A percentile compares a stretch with the other conserved stretches of the same genome.
These are phyloP conservation scores for Anoplophora glabripennis DNA, from an alignment of 1,140 invertebrate genomes.

Conservation along the genomic window DNA sequence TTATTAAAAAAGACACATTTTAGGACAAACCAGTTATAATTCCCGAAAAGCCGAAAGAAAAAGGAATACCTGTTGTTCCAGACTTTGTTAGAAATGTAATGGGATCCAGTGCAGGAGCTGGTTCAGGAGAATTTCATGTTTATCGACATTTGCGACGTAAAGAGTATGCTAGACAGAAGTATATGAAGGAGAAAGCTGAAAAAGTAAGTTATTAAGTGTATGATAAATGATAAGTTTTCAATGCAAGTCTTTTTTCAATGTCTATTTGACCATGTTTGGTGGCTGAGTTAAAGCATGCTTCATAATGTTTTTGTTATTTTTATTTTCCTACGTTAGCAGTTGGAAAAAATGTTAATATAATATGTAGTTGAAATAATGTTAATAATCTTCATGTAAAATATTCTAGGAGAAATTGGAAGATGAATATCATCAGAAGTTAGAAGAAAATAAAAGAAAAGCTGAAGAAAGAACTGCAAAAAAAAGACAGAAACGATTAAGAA, in stretches of 20 bases:
- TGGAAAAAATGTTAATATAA: too few relatives aligned
- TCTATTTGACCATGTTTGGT: too few relatives aligned
- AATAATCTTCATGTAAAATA: too few relatives aligned
- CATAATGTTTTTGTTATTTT: too few relatives aligned
- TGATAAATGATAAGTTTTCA: too few relatives aligned
- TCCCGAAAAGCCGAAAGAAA: slow-evolving; percentile 77
- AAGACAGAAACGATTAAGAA: slow-evolving; percentile 76
- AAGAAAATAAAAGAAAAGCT: slow-evolving; percentile 71
- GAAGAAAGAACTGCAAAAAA: slow-evolving; percentile 84
- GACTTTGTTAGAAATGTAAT: slow-evolving; percentile 97
- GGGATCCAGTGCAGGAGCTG: slow-evolving; percentile 96
- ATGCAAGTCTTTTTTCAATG: too few relatives aligned
- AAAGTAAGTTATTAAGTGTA: slow-evolving; percentile 57
- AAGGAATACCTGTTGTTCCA: slow-evolving; percentile 73
- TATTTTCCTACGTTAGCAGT: too few relatives aligned
- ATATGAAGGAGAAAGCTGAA: slow-evolving; percentile 82
- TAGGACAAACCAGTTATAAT: slow-evolving; percentile 87
- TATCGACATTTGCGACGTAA: slow-evolving; percentile 91
- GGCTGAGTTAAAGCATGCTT: too few relatives aligned
- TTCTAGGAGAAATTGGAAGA: slow-evolving; percentile 75
- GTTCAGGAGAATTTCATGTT: slow-evolving; percentile 98
- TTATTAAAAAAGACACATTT: slow-evolving; percentile 24
- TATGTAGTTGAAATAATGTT: too few relatives aligned
- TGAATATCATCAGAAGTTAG: slow-evolving; percentile 77
- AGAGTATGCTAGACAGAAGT: slow-evolving; percentile 93